These are phyloP conservation scores for Dromaius novaehollandiae DNA, from an alignment of 2,113 vertebrate genomes.

Conservation along the genomic window DNA sequence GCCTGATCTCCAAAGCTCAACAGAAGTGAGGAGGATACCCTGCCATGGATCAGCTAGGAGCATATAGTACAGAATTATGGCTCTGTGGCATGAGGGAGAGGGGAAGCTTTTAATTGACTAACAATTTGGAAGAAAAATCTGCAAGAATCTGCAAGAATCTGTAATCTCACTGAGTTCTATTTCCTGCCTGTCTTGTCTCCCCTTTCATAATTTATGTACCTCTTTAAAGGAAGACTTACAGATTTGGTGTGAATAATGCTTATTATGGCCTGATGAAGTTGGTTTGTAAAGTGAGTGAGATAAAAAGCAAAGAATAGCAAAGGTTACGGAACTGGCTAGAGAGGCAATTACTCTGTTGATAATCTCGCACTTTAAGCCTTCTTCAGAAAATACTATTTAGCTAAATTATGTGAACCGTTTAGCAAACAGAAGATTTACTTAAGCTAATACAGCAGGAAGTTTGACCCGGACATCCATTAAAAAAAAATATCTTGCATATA, in stretches of 20 bases:
- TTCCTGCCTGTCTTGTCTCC: conserved; percentile 24
- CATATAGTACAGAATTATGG: neutral
- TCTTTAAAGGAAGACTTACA: conserved; percentile 16
- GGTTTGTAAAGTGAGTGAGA: conserved; percentile 23
- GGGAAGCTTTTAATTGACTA: conserved; percentile 20
- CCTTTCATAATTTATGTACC: conserved; percentile 8
- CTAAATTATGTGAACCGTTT: conserved; percentile 22
- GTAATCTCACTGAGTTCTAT: conserved; percentile 28
- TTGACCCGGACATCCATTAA: neutral
- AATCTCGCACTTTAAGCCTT: neutral
- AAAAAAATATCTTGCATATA: neutral
- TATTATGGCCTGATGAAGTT: conserved; percentile 42
- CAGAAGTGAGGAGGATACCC: conserved; percentile 18
- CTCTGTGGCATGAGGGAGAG: neutral
- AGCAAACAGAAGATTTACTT: neutral
- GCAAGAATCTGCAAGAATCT: conserved; percentile 35
- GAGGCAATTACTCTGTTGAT: conserved; percentile 26
- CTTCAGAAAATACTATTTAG: conserved; percentile 20
- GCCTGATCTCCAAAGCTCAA: conserved; percentile 27
- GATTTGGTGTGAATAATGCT: neutral
- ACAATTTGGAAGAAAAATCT: conserved; percentile 32
- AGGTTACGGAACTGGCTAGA: neutral
- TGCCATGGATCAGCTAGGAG: conserved; percentile 10
- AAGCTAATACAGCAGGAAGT: neutral
- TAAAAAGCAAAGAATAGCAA: conserved; percentile 6